Evolutionary conservation across 2,888 invertebrate species (phyloP).

Genomic region (Ramazzottius varieornatus): DNA sequence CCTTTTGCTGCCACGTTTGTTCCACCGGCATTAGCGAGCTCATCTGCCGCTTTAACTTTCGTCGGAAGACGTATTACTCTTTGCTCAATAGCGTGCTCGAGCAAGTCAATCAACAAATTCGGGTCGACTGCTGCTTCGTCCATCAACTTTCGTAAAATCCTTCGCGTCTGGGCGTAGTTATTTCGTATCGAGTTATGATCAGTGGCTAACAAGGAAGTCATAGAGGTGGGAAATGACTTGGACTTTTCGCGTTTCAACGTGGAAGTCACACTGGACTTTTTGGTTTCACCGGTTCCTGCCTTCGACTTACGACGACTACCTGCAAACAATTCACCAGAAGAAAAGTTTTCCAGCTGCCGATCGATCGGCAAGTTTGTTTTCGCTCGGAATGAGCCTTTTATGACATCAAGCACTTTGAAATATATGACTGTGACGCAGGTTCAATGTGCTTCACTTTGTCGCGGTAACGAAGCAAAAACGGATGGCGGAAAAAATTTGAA

Average conservation of each 20-base stretch:
- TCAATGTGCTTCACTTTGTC: no score
- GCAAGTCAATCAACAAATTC: not conserved
- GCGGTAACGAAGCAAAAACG: no score
- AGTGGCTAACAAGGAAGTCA: not conserved
- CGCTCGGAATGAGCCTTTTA: no score
- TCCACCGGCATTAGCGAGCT: no score
- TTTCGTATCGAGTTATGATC: not conserved
- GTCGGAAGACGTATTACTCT: not conserved
- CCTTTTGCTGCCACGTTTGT: no score
- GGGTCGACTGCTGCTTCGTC: not conserved
- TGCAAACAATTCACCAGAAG: no score
- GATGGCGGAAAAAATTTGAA: no score
- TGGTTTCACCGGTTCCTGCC: not conserved
- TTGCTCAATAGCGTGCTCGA: not conserved
- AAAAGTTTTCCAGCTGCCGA: no score
- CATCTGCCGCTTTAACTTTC: not conserved
- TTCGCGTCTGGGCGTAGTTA: not conserved
- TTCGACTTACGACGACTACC: not conserved
- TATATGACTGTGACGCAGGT: no score
- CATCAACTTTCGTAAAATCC: not conserved
- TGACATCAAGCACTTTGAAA: no score
- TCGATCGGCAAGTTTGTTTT: no score
- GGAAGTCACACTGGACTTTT: not conserved
- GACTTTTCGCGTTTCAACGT: not conserved
- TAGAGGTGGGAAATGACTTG: not conserved